Evolutionary conservation across 1,140 invertebrate genomes (phyloP).

Genomic region (Schlechtendalia chinensis): DNA sequence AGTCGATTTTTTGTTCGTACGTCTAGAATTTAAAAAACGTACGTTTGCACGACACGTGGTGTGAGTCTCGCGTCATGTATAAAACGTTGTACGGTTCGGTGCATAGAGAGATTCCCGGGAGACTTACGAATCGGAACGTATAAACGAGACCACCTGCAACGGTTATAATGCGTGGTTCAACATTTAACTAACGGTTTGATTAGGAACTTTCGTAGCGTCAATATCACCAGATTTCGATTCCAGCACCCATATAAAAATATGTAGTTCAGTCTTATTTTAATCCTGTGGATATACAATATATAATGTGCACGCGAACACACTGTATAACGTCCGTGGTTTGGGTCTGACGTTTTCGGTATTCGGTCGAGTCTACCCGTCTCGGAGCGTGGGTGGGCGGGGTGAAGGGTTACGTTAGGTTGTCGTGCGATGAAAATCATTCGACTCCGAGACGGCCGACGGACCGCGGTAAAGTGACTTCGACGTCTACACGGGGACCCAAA

Average conservation of each 20-base stretch:
- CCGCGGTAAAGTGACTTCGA: too few species aligned
- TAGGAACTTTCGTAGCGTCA: conserved; percentile 45
- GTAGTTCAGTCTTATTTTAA: conserved; percentile 44
- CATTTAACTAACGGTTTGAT: conserved; percentile 24
- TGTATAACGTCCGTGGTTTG: too few species aligned
- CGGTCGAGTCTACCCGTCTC: too few species aligned
- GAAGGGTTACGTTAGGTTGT: too few species aligned
- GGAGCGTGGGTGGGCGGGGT: too few species aligned
- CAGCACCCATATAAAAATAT: conserved; percentile 37
- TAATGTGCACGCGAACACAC: neutral
- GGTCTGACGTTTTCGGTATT: too few species aligned
- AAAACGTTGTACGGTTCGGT: neutral
- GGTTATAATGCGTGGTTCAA: neutral
- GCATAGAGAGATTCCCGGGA: neutral
- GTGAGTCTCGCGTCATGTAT: neutral
- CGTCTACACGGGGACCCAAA: too few species aligned
- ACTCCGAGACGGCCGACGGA: too few species aligned
- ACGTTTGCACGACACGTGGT: too few species aligned
- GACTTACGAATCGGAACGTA: neutral
- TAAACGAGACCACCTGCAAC: neutral
- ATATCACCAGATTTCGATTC: conserved; percentile 44
- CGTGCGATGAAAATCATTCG: too few species aligned
- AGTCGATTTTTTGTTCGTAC: too few species aligned
- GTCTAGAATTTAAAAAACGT: too few species aligned
- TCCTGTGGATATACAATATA: neutral